Evolutionary conservation across 2,888 invertebrate genomes (phyloP), one percentile per base, ranked within the genome.

Genomic region (Idaea aversata): DNA sequence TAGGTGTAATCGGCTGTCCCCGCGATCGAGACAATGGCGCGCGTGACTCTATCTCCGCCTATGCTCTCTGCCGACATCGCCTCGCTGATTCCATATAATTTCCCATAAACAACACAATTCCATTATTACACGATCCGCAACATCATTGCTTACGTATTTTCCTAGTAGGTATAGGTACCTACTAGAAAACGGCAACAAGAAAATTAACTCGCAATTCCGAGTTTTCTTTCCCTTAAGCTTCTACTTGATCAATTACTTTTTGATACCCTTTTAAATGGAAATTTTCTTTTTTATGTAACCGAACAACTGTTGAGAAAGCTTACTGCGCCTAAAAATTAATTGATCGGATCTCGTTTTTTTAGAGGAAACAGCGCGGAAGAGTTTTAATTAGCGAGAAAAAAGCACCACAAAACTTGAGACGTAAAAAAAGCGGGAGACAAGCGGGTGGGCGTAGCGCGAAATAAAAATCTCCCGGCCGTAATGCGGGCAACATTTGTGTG

Each of bases 401-500:
- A 88, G 83, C 88, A 88, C 84, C 88, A 88, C 89, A 88, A 89
- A 91, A 92, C 82, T 91, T 91, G 87, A 84, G 85, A 91, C 82
- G 89, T 90, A 92, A 92, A 93, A 47, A 92, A 91, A 88, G 72
- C 83, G 90, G 89, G 90, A 88, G 91, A 91, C 90, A 90, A 89
- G 91, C 59, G 59, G 90, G 91, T 88, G 92, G 91, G 91, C 86
- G 89, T 83, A 84, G 83, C 88, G 87, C 81, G 83, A 87, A 91
- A 91, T 90, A 90, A 91, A 90, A 91, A 88, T 88, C 89, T 88
- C 88, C 91, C 90, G 88, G 83, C 85, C 91, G 88, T 91, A 92
- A 91, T 90, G 90, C 92, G 92, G 92, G 89, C 90, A 91, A 91
- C 93, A 93, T 93, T 93, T 93, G 93, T 92, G 92, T 92, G 88